Evolutionary conservation across 2,888 invertebrate species (phyloP), one percentile per base, ranked within the genome.

Genomic region (Nomada goodeniana): DNA sequence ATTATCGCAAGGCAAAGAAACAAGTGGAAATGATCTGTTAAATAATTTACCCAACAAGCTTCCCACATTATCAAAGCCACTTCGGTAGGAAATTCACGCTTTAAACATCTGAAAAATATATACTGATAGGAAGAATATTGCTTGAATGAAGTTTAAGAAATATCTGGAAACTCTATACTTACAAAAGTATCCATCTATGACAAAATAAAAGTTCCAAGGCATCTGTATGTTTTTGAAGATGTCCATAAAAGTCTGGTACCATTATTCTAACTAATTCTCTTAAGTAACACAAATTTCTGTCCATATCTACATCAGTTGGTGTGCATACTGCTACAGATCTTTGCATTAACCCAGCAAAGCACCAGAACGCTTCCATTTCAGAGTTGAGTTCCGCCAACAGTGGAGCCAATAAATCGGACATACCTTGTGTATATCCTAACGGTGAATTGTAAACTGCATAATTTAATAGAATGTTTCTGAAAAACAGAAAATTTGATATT

Each of bases 291-390:
- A 99, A 95, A 91, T 98, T 98, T 90, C 96, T 96, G 92, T 99
- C 99, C 97, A 99, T 98, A 92, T 98, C 98, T 91, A 96, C 96
- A 93, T 98, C 98, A 4, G 98, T 98, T 1, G 99, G 98, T 0
- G 98, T 98, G 89, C 98, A 98, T 0, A 99, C 98, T 91, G 99
- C 99, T 88, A 98, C 97, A 0, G 98, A 98, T 88, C 97, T 95
- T 91, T 99, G 97, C 98, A 99, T 98, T 78, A 99, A 95, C 0
- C 98, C 98, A 42, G 98, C 98, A 93, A 99, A 99, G 92, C 99
- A 98, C 99, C 99, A 99, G 93, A 99, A 99, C 0, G 99, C 97
- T 92, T 99, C 98, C 2, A 98, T 97, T 94, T 99, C 99, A 91
- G 98, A 98, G 92, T 98, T 97, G 91, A 99, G 96, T 93, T 99